These are phyloP conservation scores for Chorisops tibialis DNA, from an alignment of 2,888 invertebrate species.

Conservation along the genomic window DNA sequence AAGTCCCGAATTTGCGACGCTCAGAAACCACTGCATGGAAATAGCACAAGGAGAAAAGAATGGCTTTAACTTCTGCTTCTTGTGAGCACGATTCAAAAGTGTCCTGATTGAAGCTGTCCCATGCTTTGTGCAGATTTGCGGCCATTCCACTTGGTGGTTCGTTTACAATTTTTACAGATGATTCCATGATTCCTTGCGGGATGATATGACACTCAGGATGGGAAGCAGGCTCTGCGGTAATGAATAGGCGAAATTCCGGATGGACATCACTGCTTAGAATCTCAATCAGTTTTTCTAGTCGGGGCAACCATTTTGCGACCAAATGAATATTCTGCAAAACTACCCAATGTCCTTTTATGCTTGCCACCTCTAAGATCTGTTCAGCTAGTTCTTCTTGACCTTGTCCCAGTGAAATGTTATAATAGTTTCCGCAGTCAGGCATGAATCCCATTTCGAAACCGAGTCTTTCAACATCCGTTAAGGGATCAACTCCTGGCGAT, in stretches of 20 bases:
- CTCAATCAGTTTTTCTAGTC: slow-evolving; percentile 88
- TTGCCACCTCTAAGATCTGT: slow-evolving; percentile 72
- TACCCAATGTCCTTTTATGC: slow-evolving; percentile 83
- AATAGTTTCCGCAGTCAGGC: slow-evolving; percentile 74
- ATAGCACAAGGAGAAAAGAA: slow-evolving; percentile 87
- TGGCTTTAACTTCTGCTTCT: slow-evolving; percentile 89
- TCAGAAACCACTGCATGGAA: slow-evolving; percentile 95
- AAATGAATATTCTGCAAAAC: slow-evolving; percentile 91
- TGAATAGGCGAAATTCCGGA: slow-evolving; percentile 64
- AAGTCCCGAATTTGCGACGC: slow-evolving; percentile 89
- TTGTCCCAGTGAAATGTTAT: slow-evolving; percentile 91
- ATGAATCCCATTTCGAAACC: slow-evolving; percentile 79
- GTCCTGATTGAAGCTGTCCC: slow-evolving; percentile 90
- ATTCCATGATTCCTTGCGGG: slow-evolving; percentile 86
- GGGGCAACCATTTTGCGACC: slow-evolving; percentile 83
- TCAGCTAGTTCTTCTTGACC: slow-evolving; percentile 93
- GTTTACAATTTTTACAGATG: slow-evolving; percentile 93
- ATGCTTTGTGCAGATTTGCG: slow-evolving; percentile 89
- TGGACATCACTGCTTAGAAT: slow-evolving; percentile 68
- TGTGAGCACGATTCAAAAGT: slow-evolving; percentile 88
- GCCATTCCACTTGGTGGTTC: slow-evolving; percentile 95
- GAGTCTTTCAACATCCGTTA: slow-evolving; percentile 71
- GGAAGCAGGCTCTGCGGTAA: slow-evolving; percentile 86
- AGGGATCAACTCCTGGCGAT: slow-evolving; percentile 91
- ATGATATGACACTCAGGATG: slow-evolving; percentile 65